These are phyloP conservation scores for Cheumatopsyche charites DNA, from an alignment of 1,140 invertebrate species.

Conservation along the genomic window DNA sequence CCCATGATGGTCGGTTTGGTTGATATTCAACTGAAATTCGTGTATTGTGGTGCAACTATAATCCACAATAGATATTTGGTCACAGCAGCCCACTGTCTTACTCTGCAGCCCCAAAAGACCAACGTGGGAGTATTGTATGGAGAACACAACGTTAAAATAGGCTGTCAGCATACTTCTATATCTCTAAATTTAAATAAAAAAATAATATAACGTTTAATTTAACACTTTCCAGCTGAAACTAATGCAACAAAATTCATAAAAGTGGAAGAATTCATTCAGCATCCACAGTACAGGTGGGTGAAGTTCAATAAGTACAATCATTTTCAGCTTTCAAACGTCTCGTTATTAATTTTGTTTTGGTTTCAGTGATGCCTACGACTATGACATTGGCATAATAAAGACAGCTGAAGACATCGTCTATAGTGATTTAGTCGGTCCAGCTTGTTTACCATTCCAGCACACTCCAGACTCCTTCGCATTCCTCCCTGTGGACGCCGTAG, in stretches of 20 bases:
- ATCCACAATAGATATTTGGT: conserved; percentile 66
- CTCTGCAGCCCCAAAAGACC: conserved; percentile 6
- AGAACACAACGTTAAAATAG: conserved; percentile 57
- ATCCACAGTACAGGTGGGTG: conserved; percentile 54
- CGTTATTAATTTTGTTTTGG: neutral
- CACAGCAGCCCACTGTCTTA: conserved; percentile 73
- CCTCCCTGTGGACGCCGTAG: conserved; percentile 59
- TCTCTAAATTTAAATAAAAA: too few species aligned
- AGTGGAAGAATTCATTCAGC: conserved; percentile 50
- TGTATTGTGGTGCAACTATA: conserved; percentile 71
- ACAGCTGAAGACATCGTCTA: conserved; percentile 60
- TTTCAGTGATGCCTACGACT: conserved; percentile 52
- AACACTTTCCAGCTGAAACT: conserved; percentile 54
- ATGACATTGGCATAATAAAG: conserved; percentile 70
- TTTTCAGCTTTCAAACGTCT: too few species aligned
- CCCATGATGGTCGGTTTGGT: conserved; percentile 70
- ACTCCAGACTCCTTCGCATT: conserved; percentile 56
- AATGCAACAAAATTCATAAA: conserved; percentile 51
- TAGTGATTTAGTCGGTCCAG: conserved; percentile 64
- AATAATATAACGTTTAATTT: neutral
- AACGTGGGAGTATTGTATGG: conserved; percentile 63
- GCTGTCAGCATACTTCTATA: conserved; percentile 23
- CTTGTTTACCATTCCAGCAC: conserved; percentile 70
- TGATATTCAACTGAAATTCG: conserved; percentile 50
- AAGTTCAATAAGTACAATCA: neutral